These are phyloP conservation scores for Molanna angustata DNA, from an alignment of 2,888 invertebrate species.

Conservation along the genomic window DNA sequence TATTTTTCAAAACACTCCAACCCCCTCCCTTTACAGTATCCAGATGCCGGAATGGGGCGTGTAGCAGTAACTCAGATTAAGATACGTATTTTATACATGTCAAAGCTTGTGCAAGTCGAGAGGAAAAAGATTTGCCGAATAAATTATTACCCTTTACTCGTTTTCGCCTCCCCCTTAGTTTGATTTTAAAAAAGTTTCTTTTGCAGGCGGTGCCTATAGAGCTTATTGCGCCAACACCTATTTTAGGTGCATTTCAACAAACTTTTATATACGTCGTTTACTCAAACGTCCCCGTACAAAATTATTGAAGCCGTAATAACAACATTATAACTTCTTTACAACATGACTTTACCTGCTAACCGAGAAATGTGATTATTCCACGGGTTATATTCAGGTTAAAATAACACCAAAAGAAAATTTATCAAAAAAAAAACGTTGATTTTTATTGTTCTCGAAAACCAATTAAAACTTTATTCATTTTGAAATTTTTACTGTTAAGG, in stretches of 20 bases:
- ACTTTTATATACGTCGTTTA: too few relatives aligned
- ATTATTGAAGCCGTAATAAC: too few relatives aligned
- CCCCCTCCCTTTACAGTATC: slow-evolving; percentile 8
- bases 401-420: too few relatives aligned
- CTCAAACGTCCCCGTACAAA: too few relatives aligned
- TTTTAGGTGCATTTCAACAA: slow-evolving; percentile 11
- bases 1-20: slow-evolving; percentile 30
- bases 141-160: slow-evolving; percentile 36
- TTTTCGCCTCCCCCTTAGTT: slow-evolving; percentile 22
- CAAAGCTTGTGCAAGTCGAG: slow-evolving; percentile 39
- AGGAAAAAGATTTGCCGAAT: slow-evolving; percentile 40
- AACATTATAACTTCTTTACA: too few relatives aligned
- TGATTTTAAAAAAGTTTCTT: slow-evolving; percentile 28
- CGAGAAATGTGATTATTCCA: too few relatives aligned
- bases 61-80: slow-evolving; percentile 36
- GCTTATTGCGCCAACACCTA: slow-evolving; percentile 18
- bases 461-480: too few relatives aligned
- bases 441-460: too few relatives aligned
- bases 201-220: slow-evolving; percentile 15
- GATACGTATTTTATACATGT: slow-evolving; percentile 47
- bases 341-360: too few relatives aligned
- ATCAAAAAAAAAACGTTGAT: too few relatives aligned
- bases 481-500: too few relatives aligned
- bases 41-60: slow-evolving; percentile 26
- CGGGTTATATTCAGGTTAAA: too few relatives aligned